Evolutionary conservation across 2,888 invertebrate species (phyloP), one percentile per base, ranked within the genome.

Genomic region (Eupithecia vulgata): DNA sequence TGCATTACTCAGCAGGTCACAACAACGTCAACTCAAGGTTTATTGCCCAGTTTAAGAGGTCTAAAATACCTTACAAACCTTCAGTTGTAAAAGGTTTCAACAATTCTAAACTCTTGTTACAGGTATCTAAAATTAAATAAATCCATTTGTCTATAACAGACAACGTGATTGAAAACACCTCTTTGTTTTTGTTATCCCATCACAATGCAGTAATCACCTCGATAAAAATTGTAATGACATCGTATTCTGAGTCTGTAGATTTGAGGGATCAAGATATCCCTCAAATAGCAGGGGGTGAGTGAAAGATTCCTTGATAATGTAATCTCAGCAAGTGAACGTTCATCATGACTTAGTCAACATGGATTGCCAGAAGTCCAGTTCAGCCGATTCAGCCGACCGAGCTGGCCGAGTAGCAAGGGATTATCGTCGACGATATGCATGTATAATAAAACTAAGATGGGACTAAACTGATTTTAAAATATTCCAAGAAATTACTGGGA

Each of bases 1-100:
- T 15, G 57, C 37, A 67, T 67, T 59, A 62, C 37, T 45, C 10
- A 52, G 64, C 10, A 52, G 64, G 65, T 68, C 70, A 70, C 13
- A 34, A 12, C 34, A 30, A 25, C 65, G 67, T 57, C 57, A 57
- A 65, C 35, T 1, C 52, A 62, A 42, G 40, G 57, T 71, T 73
- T 68, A 71, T 37, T 68, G 59, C 35, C 10, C 40, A 70, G 45
- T 74, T 74, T 66, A 71, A 65, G 71, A 74, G 57, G 48, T 69
- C 62, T 66, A 68, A 52, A 69, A 52, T 48, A n/a, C 48, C 65
- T 68, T 70, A 66, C 65, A 40, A 45, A 59, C 66, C 45, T 45
- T 66, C 17, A 25, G 65, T 17, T 37, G 68, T 68, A 68, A 74
- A 74, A 68, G 45, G 65, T 71, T 70, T 71, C 45, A 68, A 71